phyloP scores from a whole-genome alignment of 2,888 invertebrate species.

The Sylvicola fuscatus region DNA sequence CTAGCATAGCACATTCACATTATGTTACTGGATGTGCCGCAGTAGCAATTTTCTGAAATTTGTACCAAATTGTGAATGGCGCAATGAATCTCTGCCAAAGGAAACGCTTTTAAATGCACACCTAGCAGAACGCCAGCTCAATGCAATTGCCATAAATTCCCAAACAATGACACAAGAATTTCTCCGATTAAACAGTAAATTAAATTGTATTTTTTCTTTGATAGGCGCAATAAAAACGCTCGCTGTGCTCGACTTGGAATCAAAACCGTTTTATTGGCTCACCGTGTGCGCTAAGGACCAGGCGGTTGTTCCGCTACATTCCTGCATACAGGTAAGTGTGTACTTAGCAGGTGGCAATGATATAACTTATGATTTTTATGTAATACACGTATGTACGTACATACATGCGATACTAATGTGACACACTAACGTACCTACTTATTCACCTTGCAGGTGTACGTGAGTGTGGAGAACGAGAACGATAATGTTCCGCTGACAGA shows the following conservation, averaged over 20 bases:
- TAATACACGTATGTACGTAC: conserved; percentile 4
- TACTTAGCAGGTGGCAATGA: background rate
- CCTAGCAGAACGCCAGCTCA: too few species aligned
- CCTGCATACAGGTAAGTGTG: conserved; percentile 51
- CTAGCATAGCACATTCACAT: too few species aligned
- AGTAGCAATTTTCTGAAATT: too few species aligned
- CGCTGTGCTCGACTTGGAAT: conserved; percentile 74
- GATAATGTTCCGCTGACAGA: conserved; percentile 86
- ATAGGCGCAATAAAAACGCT: conserved; percentile 68
- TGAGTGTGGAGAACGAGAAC: conserved; percentile 78
- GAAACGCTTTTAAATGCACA: too few species aligned
- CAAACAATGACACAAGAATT: too few species aligned
- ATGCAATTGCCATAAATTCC: too few species aligned
- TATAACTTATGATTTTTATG: background rate
- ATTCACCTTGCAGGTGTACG: conserved; percentile 39
- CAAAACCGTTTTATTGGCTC: conserved; percentile 75
- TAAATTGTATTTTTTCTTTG: conserved; percentile 15
- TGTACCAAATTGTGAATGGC: too few species aligned
- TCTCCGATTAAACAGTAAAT: background rate
- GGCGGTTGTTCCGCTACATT: conserved; percentile 66
- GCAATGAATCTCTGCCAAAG: too few species aligned
- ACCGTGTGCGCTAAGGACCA: conserved; percentile 85
- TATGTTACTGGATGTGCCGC: too few species aligned
- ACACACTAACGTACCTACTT: background rate
- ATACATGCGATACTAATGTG: conserved; percentile 4